These are phyloP conservation scores for Tachina grossa DNA, from an alignment of 2,888 invertebrate species.

Conservation along the genomic window DNA sequence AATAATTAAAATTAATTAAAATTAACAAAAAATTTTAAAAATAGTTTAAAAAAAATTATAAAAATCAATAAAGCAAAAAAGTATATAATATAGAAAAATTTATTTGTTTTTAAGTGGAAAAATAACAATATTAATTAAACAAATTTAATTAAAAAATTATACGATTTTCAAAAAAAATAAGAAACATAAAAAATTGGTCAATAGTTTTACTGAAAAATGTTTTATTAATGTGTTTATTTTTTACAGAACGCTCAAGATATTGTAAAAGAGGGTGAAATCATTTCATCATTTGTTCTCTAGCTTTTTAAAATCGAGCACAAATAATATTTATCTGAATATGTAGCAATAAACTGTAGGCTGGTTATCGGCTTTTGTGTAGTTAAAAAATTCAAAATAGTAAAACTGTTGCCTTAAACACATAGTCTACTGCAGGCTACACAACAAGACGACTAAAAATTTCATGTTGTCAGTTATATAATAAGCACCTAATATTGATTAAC, in stretches of 20 bases:
- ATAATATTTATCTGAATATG: too few species aligned
- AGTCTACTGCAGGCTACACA: too few species aligned
- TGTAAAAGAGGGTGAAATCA: conserved; percentile 18
- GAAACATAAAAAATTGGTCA: conserved; percentile 16
- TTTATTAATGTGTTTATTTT: conserved; percentile 30
- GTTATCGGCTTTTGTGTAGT: too few species aligned
- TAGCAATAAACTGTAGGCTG: too few species aligned
- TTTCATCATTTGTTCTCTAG: not conserved
- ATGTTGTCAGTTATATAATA: too few species aligned
- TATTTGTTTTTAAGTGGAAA: conserved; percentile 35
- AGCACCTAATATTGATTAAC: too few species aligned
- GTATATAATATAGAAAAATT: conserved; percentile 45
- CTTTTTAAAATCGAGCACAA: not conserved
- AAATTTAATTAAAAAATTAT: conserved; percentile 19
- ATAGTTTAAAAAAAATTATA: conserved; percentile 70
- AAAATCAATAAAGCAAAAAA: conserved; percentile 65
- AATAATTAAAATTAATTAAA: conserved; percentile 64
- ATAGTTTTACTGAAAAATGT: conserved; percentile 46
- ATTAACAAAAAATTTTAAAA: conserved; percentile 30
- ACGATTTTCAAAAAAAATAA: conserved; percentile 13
- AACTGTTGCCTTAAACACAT: too few species aligned
- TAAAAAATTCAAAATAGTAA: too few species aligned
- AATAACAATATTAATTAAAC: conserved; percentile 41
- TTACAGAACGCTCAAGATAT: not conserved
- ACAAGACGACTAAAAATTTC: too few species aligned